Evolutionary conservation across 2,113 vertebrate genomes (phyloP).

Genomic region (Axis porcinus): DNA sequence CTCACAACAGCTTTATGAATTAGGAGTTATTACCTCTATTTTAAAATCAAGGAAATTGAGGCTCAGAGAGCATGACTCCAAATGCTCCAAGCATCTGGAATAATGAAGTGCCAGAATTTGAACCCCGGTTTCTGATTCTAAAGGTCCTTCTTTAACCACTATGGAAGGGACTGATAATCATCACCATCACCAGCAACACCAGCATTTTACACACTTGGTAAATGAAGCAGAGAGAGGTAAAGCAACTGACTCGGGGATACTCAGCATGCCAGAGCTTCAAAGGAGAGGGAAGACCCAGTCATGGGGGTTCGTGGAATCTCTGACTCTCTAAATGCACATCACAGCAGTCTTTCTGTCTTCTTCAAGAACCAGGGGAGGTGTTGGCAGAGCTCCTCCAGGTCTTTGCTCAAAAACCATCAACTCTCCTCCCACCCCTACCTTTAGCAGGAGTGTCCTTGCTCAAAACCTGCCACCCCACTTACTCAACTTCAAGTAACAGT

Average conservation of each 20-base stretch:
- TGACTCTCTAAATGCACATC: not conserved
- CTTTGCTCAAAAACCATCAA: not conserved
- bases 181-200: not conserved
- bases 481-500: not conserved
- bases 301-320: not conserved
- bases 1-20: not conserved
- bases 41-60: constrained; percentile 18
- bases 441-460: not conserved
- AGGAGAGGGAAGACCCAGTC: not conserved
- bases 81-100: not conserved
- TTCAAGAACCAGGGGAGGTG: not conserved
- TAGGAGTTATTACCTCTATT: not conserved
- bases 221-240: not conserved
- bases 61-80: not conserved
- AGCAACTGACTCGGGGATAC: not conserved
- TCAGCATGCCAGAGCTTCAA: not conserved
- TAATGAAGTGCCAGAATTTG: not conserved
- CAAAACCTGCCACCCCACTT: not conserved
- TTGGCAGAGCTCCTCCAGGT: not conserved
- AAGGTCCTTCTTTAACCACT: not conserved
- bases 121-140: not conserved
- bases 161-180: not conserved
- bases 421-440: too few relatives aligned
- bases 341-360: not conserved
- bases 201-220: not conserved